Base-by-base conservation (phyloP, 2,113 vertebrate species). In the Oncorhynchus kisutch region DNA sequence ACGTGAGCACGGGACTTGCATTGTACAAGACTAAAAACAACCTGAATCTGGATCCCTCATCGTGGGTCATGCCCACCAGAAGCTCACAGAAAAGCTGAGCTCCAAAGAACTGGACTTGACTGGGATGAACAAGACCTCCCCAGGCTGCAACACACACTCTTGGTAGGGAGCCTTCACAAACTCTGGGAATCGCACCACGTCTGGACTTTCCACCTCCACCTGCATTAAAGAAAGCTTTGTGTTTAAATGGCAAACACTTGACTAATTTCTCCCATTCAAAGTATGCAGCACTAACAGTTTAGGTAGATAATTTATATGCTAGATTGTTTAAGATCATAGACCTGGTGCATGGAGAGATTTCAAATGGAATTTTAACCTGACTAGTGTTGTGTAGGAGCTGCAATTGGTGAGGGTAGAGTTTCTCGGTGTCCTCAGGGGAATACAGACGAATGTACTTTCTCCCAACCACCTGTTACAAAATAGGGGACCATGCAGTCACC, bases 71-170 rank as follows among this genome's bases (percentile, higher is more conserved):
- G 95, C 95, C 98, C 97, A 99, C 98, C 98, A 99, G 90, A 97
- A 99, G 84, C 97, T 98, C 88, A 99, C 94, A 0, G 98, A 99
- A 82, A 99, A 99, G 89, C 97, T 99, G 81, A 94, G 90, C 76
- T 99, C 94, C 25, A 99, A 86, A 0, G 97, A 95, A 20, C 95
- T n/a, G n/a, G n/a, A n/a, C 48, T 85, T 92, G 5, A 92, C 92
- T 0, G 98, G 98, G 81, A 99, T 99, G 82, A 97, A 99, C 8
- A 99, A 93, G 72, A 97, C 88, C 16, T 99, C 95, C n/a, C 97
- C 96, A 0, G 98, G 96, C 48, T 76, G 85, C 51, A 99, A 89
- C 78, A 97, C 6, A 67, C 97, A 98, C 71, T 97, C 96, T 71
- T 94, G 90, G 89, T 92, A 96, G 0, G 85, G 81, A 65, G 95